A percentile compares a stretch with the other conserved stretches of the same genome.
These are phyloP conservation scores for Myotis lucifugus DNA, from an alignment of 2,113 vertebrate genomes.

Conservation along the genomic window DNA sequence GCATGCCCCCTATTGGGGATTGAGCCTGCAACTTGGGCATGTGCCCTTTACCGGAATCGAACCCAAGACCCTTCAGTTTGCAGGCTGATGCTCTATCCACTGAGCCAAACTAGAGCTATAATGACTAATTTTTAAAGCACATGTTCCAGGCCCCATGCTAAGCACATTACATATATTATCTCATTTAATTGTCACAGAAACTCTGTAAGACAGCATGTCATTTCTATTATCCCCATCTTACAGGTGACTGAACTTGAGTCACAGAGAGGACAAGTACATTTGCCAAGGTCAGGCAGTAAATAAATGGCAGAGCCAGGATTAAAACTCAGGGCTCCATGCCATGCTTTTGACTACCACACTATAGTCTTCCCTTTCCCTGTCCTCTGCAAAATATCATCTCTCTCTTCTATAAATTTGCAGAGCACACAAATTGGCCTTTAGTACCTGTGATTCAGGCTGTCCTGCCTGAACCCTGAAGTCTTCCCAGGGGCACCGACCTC, in stretches of 20 bases:
- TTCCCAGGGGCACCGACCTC: background rate
- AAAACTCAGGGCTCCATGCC: background rate
- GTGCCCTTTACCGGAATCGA: too few species aligned
- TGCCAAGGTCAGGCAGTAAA: background rate
- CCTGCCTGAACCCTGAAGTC: background rate
- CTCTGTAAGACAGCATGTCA: background rate
- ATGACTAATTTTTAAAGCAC: background rate
- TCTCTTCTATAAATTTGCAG: background rate
- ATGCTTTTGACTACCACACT: background rate
- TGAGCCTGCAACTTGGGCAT: too few species aligned
- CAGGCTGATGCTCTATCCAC: too few species aligned
- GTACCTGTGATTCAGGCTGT: background rate
- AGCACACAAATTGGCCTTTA: background rate
- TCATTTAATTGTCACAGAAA: background rate
- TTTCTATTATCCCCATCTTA: background rate
- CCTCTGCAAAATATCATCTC: background rate
- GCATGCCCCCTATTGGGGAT: too few species aligned
- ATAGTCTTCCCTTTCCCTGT: background rate
- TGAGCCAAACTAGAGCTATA: background rate
- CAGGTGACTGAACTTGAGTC: background rate
- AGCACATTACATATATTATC: background rate
- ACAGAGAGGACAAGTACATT: background rate
- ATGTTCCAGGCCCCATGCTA: background rate
- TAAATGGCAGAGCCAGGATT: background rate
- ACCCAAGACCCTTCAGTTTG: too few species aligned